phyloP scores from a whole-genome alignment of 2,888 invertebrate species.

The Drosophila anceps region DNA sequence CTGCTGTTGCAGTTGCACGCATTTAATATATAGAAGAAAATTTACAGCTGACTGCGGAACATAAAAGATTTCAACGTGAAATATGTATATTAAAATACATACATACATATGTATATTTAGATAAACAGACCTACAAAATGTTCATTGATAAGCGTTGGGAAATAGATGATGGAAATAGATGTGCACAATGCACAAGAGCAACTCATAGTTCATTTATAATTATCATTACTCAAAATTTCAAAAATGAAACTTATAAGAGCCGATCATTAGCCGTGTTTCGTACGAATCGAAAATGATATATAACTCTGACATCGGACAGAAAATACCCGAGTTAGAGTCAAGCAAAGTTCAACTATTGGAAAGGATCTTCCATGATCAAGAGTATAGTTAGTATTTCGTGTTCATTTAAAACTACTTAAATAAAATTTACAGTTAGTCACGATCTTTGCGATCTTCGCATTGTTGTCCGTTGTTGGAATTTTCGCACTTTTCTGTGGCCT shows the following conservation, averaged over 20 bases:
- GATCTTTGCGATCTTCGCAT: neutral
- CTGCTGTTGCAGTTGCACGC: conserved; percentile 35
- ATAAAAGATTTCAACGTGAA: neutral
- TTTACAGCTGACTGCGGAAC: neutral
- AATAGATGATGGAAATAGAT: neutral
- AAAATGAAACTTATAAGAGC: no score
- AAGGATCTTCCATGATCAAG: no score
- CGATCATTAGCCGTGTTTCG: no score
- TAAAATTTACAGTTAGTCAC: neutral
- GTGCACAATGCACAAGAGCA: no score
- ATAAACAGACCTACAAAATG: neutral
- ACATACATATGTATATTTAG: conserved; percentile 1
- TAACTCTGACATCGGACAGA: no score
- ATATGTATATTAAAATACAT: neutral
- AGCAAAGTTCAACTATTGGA: no score
- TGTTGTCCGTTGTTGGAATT: conserved; percentile 17
- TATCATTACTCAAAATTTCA: no score
- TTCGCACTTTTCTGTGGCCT: conserved; percentile 38
- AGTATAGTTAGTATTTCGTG: no score
- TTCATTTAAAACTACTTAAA: neutral
- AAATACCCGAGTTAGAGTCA: no score
- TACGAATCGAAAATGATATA: no score
- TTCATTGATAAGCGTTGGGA: neutral
- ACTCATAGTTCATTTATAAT: no score
- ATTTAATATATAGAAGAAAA: neutral